Evolutionary conservation across 2,113 vertebrate species (phyloP).

Genomic region (Orientallactaga bullata): DNA sequence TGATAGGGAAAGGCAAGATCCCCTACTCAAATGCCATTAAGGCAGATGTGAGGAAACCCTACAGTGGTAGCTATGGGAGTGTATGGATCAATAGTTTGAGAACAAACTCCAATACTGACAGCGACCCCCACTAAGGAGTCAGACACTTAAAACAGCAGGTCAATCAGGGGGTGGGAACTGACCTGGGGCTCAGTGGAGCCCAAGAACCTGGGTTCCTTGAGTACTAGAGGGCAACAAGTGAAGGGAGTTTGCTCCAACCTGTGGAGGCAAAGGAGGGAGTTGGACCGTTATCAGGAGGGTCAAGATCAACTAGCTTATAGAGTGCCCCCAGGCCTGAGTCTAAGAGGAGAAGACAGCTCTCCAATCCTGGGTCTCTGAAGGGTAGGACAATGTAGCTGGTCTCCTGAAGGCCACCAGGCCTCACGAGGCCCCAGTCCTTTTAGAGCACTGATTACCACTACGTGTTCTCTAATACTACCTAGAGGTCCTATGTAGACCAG

Average conservation of each 20-base stretch:
- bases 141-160: constrained; percentile 62
- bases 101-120: constrained; percentile 80
- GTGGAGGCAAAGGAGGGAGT: constrained; percentile 70
- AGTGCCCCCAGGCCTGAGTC: constrained; percentile 71
- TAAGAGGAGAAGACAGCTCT: constrained; percentile 49
- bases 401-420: constrained; percentile 74
- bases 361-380: constrained; percentile 74
- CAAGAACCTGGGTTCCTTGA: constrained; percentile 62
- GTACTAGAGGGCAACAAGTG: constrained; percentile 65
- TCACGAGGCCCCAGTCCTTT: constrained; percentile 62
- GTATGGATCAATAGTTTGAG: constrained; percentile 56
- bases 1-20: constrained; percentile 77
- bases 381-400: constrained; percentile 69
- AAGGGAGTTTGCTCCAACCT: constrained; percentile 63
- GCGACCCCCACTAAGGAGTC: constrained; percentile 43
- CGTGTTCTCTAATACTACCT: constrained; percentile 79
- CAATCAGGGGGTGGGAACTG: constrained; percentile 27
- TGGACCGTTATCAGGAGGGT: constrained; percentile 52
- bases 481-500: constrained; percentile 75
- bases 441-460: constrained; percentile 78
- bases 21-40: constrained; percentile 64
- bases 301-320: constrained; percentile 75
- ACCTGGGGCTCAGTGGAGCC: constrained; percentile 61
- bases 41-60: constrained; percentile 66
- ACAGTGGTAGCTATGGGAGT: constrained; percentile 59